Base-by-base conservation (phyloP, 2,888 invertebrate genomes). In the Platypus cylindrus region DNA sequence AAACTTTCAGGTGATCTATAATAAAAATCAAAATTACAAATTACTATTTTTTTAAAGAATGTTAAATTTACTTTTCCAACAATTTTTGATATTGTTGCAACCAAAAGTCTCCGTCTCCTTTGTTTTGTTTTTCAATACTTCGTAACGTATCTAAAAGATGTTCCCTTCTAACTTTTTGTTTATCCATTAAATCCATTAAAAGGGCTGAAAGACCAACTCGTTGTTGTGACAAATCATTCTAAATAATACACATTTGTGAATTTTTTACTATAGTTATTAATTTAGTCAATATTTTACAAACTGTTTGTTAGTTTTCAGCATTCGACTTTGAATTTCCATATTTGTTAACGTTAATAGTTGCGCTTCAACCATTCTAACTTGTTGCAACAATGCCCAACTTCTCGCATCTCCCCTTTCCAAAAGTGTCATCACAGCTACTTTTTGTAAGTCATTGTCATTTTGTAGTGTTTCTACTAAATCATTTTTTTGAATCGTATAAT, bases 61-160 rank as follows among this genome's bases (percentile, higher is more conserved):
- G n/a, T n/a, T 7, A 23, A 22, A 28, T 40, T 32, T 47, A 61
- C 59, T 56, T 72, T 54, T 87, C 83, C 54, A 89, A 66, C 26
- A 90, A 61, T 45, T 75, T 72, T 58, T 90, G 89, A 58, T 86
- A 90, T 58, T 87, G 87, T 51, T 72, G 67, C 43, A 83, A 60
- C 82, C 82, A 82, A 56, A 78, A 82, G 52, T 75, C 74, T 47
- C 68, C 62, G 2, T 64, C 59, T 45, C 64, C 62, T 38, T 62
- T 65, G 45, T 67, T 64, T 45, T 46, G 64, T 30, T 64, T 58
- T 59, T 89, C 86, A 68, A 87, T 78, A 52, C 75, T 75, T 48
- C 71, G 67, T 50, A 84, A 62, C 1, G 78, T 78, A 11, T 73
- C 68, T 37, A 79, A 59, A 30, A 83, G 62, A 53, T 82, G 74